Conservation (phyloP, 2,888 invertebrate genomes). For the Eulithis prunata region DNA sequence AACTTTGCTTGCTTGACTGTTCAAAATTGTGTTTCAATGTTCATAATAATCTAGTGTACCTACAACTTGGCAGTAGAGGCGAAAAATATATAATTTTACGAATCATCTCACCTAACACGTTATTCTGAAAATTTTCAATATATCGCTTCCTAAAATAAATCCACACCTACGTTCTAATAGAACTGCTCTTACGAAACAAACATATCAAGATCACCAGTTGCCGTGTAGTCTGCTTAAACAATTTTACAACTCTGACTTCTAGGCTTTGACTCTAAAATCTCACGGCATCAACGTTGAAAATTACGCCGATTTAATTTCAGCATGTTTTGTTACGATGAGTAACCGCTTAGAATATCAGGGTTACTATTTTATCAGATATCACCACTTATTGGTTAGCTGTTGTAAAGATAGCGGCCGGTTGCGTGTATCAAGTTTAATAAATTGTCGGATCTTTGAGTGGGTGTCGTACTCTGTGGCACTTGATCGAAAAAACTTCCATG, state of each 20-base stretch:
- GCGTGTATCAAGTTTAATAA: neutral
- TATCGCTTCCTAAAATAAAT: constrained; percentile 25
- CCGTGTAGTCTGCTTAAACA: neutral
- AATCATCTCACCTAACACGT: constrained; percentile 25
- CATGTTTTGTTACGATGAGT: neutral
- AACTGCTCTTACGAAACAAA: constrained; percentile 20
- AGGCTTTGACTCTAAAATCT: neutral
- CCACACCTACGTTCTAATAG: constrained; percentile 32
- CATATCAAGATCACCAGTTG: constrained; percentile 10
- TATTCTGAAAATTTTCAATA: constrained; percentile 28
- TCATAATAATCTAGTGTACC: neutral
- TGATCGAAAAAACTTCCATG: neutral
- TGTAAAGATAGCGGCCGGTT: constrained; percentile 13
- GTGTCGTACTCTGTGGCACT: neutral
- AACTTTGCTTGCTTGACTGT: no score
- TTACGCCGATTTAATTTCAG: neutral
- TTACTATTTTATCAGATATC: constrained; percentile 6
- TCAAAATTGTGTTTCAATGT: no score
- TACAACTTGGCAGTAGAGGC: constrained; percentile 23
- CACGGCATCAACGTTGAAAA: neutral
- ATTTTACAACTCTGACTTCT: no score
- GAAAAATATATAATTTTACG: constrained; percentile 27
- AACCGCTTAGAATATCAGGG: neutral
- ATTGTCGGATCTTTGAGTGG: constrained; percentile 10
- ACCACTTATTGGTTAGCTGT: constrained; percentile 9